Conservation (phyloP, 2,888 invertebrate genomes). For the Branchinecta sandiegonensis region DNA sequence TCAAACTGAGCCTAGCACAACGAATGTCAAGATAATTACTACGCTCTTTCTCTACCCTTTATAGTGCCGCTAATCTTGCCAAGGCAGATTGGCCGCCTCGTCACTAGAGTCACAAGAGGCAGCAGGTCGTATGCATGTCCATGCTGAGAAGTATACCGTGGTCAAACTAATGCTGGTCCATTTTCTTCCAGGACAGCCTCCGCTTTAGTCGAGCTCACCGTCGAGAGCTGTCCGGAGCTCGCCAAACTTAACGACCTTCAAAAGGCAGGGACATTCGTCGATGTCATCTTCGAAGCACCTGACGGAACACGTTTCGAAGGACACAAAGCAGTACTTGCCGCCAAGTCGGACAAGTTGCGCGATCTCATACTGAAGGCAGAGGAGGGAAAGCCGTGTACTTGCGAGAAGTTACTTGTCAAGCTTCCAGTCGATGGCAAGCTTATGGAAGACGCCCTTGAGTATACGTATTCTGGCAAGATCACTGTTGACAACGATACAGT, state of each 20-base stretch:
- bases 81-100: too few species aligned
- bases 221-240: background rate
- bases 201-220: background rate
- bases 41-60: too few species aligned
- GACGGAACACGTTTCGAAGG: background rate
- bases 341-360: background rate
- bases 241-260: conserved; percentile 1
- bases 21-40: too few species aligned
- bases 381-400: conserved; percentile 4
- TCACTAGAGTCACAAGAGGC: too few species aligned
- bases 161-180: too few species aligned
- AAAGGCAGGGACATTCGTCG: background rate
- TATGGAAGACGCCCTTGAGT: background rate
- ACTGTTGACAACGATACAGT: background rate
- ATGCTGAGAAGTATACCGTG: too few species aligned
- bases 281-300: background rate
- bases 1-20: too few species aligned
- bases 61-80: too few species aligned
- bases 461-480: background rate
- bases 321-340: background rate
- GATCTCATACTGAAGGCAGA: conserved; percentile 5
- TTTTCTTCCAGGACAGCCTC: background rate
- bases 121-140: too few species aligned
- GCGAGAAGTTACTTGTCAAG: background rate
- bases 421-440: background rate